phyloP scores from a whole-genome alignment of 1,140 invertebrate species.

The Thaumatotibia leucotreta region DNA sequence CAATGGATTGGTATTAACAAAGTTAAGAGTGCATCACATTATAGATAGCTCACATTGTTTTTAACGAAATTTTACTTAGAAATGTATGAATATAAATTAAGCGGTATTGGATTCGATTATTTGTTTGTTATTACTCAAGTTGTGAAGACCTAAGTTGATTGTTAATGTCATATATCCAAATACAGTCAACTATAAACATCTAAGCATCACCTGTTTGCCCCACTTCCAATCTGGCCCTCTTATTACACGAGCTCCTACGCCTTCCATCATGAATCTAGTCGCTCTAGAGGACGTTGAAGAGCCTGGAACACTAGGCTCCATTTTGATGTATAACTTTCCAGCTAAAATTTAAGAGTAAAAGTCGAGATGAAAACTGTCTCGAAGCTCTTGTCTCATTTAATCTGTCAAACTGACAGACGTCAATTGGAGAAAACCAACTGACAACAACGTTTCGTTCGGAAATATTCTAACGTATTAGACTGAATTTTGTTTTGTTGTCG shows the following conservation, averaged over 20 bases:
- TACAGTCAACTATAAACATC: constrained; percentile 29
- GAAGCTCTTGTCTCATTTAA: not conserved
- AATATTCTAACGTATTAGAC: not conserved
- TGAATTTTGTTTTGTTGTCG: too few relatives aligned
- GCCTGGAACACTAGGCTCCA: constrained; percentile 63
- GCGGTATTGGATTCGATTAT: not conserved
- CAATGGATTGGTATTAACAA: not conserved
- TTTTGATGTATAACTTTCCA: constrained; percentile 25
- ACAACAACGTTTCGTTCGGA: constrained; percentile 4
- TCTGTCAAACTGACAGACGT: not conserved
- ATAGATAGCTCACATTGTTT: not conserved
- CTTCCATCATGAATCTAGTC: constrained; percentile 93
- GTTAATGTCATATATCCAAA: constrained; percentile 4
- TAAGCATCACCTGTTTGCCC: constrained; percentile 92
- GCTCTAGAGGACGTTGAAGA: constrained; percentile 78
- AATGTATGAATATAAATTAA: not conserved
- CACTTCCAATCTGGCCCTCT: constrained; percentile 99
- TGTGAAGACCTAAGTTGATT: not conserved
- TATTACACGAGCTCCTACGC: constrained; percentile 95
- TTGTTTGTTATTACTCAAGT: not conserved
- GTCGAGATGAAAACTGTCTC: constrained; percentile 1
- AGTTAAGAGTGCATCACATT: not conserved
- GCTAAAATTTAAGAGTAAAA: not conserved
- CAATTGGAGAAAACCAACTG: constrained; percentile 2
- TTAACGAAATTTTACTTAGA: not conserved